phyloP scores from a whole-genome alignment of 2,888 invertebrate species.

The Amitus sp. region DNA sequence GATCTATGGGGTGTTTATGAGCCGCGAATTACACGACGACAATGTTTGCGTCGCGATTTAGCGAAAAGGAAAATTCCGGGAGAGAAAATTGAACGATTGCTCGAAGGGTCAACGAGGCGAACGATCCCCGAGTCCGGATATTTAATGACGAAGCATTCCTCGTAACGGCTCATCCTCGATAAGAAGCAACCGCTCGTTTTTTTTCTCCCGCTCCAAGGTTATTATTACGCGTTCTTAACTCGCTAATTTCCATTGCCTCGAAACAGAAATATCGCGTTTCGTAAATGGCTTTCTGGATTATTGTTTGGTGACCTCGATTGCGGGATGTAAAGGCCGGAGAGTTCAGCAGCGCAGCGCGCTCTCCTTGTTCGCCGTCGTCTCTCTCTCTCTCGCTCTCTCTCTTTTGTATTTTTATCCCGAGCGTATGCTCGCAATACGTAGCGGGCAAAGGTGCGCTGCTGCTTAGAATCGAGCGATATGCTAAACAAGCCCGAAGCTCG shows the following conservation, averaged over 20 bases:
- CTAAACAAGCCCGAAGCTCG: neutral
- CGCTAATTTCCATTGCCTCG: conserved; percentile 5
- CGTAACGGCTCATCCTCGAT: neutral
- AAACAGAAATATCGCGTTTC: neutral
- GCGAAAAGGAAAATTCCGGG: too few relatives aligned
- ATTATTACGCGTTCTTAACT: neutral
- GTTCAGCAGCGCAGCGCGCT: neutral
- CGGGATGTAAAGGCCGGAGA: conserved; percentile 1
- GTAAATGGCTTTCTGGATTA: conserved; percentile 7
- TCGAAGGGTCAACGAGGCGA: neutral
- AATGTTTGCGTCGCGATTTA: too few relatives aligned
- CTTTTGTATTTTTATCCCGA: too few relatives aligned
- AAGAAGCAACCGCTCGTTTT: neutral
- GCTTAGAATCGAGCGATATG: neutral
- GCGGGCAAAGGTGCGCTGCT: conserved; percentile 2
- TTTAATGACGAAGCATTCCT: conserved; percentile 5
- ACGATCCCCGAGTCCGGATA: neutral
- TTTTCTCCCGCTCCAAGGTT: neutral
- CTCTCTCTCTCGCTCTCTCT: too few relatives aligned
- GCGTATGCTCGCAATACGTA: neutral
- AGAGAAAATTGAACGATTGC: neutral
- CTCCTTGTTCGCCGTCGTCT: too few relatives aligned
- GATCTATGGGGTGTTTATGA: too few relatives aligned
- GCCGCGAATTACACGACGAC: too few relatives aligned
- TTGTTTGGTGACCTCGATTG: conserved; percentile 3